Evolutionary conservation across 2,113 vertebrate genomes (phyloP), one percentile per base, ranked within the genome.

Genomic region (Rhinoptilus africanus): DNA sequence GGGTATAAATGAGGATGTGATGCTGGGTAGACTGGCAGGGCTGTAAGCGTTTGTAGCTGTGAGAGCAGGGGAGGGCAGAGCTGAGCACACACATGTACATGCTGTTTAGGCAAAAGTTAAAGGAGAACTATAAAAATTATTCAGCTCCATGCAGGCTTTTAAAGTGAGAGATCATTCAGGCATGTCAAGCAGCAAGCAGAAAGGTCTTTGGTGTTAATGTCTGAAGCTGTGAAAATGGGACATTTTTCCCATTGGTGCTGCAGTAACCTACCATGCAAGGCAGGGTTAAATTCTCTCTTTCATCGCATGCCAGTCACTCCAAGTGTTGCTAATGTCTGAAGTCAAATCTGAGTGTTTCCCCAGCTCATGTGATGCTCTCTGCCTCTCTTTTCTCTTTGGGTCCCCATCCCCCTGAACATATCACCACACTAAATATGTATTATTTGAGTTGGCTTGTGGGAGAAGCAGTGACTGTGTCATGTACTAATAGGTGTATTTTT

Each of bases 281-380:
- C 79, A 90, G 90, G 64, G 85, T 93, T 97, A 94, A 89, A 66
- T 89, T 92, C 96, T 85, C 57, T 78, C 66, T 96, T 95, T 96
- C 79, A 83, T 92, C 76, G 66, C 28, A 74, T 91, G 76, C 54
- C 82, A 93, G 37, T 92, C 53, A 56, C 72, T 95, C 56, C 64
- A 86, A 93, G 54, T 80, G 78, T 78, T 92, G 67, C 11, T 95
- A 89, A 88, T 67, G 53, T 85, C 60, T 89, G 92, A 96, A 94
- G 96, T 91, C 26, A 97, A 96, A 92, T 73, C 90, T 51, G 20
- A 93, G 32, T 63, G 51, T 84, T 53, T 96, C 48, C n/a, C 34
- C 54, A 72, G 73, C 47, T 72, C 19, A 2, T 20, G 23, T 57
- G 66, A 45, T 92, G 45, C 37, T 78, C 63, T 76, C 48, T 28